Evolutionary conservation across 2,888 invertebrate species (phyloP).

Genomic region (Eledone cirrhosa): DNA sequence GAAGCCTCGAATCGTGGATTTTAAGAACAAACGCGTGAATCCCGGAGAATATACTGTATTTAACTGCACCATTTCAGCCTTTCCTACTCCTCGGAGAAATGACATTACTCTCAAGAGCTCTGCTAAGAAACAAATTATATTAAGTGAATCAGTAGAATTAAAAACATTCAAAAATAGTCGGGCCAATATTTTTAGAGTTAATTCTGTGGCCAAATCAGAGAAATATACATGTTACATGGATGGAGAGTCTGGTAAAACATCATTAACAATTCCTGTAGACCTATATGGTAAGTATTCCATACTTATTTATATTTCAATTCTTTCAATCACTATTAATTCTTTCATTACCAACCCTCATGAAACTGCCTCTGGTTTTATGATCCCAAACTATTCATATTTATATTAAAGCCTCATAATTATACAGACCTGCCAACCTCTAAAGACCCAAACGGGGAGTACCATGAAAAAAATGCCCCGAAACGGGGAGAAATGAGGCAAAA

Average conservation of each 20-base stretch:
- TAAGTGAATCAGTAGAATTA: constrained; percentile 44
- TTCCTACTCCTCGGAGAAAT: constrained; percentile 49
- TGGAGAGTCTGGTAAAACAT: constrained; percentile 49
- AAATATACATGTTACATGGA: constrained; percentile 52
- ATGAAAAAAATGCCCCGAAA: too few species aligned
- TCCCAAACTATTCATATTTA: too few species aligned
- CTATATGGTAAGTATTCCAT: constrained; percentile 50
- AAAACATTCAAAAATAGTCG: constrained; percentile 49
- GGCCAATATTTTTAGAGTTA: constrained; percentile 44
- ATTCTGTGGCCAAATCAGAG: constrained; percentile 46
- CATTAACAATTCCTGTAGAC: constrained; percentile 47
- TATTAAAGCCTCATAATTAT: too few species aligned
- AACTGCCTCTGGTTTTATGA: too few species aligned
- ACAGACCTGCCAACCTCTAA: too few species aligned
- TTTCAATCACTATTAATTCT: too few species aligned
- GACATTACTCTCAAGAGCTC: constrained; percentile 50
- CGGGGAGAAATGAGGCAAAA: too few species aligned
- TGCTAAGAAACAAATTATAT: constrained; percentile 41
- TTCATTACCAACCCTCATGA: too few species aligned
- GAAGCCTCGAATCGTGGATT: constrained; percentile 50
- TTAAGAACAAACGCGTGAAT: constrained; percentile 52
- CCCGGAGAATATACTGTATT: constrained; percentile 52
- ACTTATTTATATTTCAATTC: too few species aligned
- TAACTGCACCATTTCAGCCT: constrained; percentile 59
- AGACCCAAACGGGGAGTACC: too few species aligned